Conservation (phyloP, 2,797 vertebrate species). For the Prionace glauca region DNA sequence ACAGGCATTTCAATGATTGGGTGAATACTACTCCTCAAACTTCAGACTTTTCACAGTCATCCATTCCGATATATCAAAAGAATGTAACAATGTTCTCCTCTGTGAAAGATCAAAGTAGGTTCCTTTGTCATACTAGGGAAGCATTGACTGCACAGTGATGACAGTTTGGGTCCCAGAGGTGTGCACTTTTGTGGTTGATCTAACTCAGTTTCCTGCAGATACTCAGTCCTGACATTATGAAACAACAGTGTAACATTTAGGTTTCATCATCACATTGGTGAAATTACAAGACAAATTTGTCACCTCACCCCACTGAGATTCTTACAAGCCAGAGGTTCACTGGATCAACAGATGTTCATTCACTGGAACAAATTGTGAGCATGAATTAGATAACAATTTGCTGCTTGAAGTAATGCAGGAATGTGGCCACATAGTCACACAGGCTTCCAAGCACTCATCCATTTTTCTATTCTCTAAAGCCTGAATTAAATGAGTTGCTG, state of each 20-base stretch:
- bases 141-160: not conserved
- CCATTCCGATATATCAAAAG: not conserved
- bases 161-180: not conserved
- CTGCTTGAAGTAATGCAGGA: not conserved
- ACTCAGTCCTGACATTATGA: not conserved
- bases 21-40: not conserved
- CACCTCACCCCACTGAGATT: not conserved
- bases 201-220: not conserved
- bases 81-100: too few relatives aligned
- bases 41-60: slow-evolving; percentile 23
- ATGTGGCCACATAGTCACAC: not conserved
- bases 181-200: not conserved
- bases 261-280: not conserved
- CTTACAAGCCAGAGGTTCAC: not conserved
- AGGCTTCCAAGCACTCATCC: not conserved
- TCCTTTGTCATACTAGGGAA: not conserved
- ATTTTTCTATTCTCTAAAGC: not conserved
- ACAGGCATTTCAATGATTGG: not conserved
- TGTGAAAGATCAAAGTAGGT: not conserved
- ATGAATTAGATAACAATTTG: not conserved
- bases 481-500: not conserved
- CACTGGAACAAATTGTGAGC: not conserved
- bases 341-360: not conserved
- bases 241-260: not conserved
- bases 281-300: not conserved